phyloP scores from a whole-genome alignment of 2,113 vertebrate genomes.

The Mixornis gularis region DNA sequence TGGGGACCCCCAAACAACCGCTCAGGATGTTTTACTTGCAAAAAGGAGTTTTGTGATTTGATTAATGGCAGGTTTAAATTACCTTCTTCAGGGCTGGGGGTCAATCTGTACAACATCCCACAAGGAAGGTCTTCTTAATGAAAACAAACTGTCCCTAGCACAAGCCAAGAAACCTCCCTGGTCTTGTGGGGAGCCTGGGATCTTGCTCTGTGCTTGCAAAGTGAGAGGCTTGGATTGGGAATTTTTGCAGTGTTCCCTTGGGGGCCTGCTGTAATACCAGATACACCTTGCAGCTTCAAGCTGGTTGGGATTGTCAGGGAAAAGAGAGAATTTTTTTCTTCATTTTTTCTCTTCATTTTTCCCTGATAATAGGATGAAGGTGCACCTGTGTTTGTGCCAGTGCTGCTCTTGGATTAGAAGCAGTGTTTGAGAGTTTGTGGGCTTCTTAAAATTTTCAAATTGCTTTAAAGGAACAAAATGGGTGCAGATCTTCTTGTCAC shows the following conservation, averaged over 20 bases:
- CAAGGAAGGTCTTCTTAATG: background rate
- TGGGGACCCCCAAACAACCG: background rate
- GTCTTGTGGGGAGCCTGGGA: background rate
- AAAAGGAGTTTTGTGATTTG: background rate
- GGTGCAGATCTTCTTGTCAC: background rate
- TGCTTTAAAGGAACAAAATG: background rate
- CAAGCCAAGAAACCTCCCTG: background rate
- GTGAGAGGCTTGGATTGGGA: background rate
- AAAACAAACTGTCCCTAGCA: background rate
- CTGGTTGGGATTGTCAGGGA: background rate
- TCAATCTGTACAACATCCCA: background rate
- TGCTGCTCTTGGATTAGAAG: background rate
- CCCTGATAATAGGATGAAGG: background rate
- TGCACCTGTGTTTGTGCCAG: background rate
- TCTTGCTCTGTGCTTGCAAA: background rate
- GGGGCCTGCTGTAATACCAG: background rate
- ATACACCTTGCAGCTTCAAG: background rate
- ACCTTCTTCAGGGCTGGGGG: background rate
- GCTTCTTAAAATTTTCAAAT: background rate
- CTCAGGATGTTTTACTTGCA: background rate
- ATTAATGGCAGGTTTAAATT: background rate
- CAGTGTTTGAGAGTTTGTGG: background rate
- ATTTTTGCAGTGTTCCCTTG: background rate
- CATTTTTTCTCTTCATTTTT: background rate
- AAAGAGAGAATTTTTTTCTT: background rate